Evolutionary conservation across 2,888 invertebrate genomes (phyloP), one percentile per base, ranked within the genome.

Genomic region (Melieria crassipennis): DNA sequence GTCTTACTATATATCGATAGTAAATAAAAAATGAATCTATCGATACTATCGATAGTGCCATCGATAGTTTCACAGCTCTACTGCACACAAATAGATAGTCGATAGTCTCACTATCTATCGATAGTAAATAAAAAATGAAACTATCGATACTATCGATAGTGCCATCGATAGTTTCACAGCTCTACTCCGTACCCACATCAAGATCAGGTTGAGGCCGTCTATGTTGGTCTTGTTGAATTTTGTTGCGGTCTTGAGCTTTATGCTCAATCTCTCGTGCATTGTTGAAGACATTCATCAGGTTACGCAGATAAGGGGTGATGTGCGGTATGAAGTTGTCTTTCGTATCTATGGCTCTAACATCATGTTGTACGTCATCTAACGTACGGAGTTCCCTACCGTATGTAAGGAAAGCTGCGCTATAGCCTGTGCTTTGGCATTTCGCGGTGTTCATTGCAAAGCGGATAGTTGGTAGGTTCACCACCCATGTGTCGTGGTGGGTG

Each of bases 351-450:
- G 70, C 30, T 64, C 76, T 70, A 6, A 82, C 62, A 66, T 84
- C 82, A 57, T 77, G 74, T 6, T 73, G 52, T 7, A 79, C 78
- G 48, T 85, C 85, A 71, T 80, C 79, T 0, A 78, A 65, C 0
- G 81, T 81, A 16, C 85, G 71, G 0, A 85, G 56, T 70, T 86
- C 84, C 63, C 85, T 67, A 0, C 80, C 86, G 60, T 82, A 83
- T 16, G 48, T 65, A n/a, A 52, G 42, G n/a, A 52, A 48, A 43
- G 50, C 48, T 5, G 60, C 16, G 11, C n/a, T 69, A 46, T 45
- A 69, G 5, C 11, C 64, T 45, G 69, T 69, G 30, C 16, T 61
- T 60, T 60, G 60, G 11, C 60, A 60, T 13, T 30, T 11, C n/a
- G 48, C n/a, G 4, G 65, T 55, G 43, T 65, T 65, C 65, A 55